A percentile compares a stretch with the other conserved stretches of the same genome.
Evolutionary conservation across 2,113 vertebrate species (phyloP).

Genomic region (Tamias sibiricus): DNA sequence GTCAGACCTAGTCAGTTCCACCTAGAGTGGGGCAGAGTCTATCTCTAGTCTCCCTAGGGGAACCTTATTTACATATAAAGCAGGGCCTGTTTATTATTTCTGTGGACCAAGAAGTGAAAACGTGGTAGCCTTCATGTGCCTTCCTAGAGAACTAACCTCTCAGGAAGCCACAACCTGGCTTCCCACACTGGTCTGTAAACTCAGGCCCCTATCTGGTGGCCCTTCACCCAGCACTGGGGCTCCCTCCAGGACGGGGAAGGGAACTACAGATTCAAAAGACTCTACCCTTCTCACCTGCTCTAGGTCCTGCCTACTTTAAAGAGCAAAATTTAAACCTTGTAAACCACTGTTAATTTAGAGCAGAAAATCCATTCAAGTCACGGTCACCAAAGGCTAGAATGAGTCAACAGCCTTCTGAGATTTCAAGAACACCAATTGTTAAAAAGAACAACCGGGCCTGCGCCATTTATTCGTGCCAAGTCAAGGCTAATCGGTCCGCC

Average conservation of each 20-base stretch:
- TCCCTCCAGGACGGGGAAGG: background rate
- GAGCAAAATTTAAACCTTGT: constrained; percentile 70
- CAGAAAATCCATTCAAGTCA: constrained; percentile 79
- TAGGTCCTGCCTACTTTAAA: constrained; percentile 10
- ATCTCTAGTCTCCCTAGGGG: background rate
- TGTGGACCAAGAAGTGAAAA: constrained; percentile 15
- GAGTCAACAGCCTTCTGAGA: constrained; percentile 81
- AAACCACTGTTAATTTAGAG: constrained; percentile 74
- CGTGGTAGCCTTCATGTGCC: background rate
- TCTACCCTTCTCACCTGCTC: constrained; percentile 71
- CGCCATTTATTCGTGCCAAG: constrained; percentile 74
- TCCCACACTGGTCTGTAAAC: constrained; percentile 32
- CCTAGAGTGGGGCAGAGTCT: background rate
- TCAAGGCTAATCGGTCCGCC: constrained; percentile 58
- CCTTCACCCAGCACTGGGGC: background rate
- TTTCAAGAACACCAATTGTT: constrained; percentile 83
- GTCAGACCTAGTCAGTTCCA: background rate
- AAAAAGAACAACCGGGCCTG: constrained; percentile 76
- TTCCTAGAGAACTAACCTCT: constrained; percentile 41
- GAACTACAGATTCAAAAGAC: constrained; percentile 17
- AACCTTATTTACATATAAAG: background rate
- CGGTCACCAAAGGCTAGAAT: constrained; percentile 74
- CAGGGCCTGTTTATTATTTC: constrained; percentile 5
- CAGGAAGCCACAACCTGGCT: constrained; percentile 48
- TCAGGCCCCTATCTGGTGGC: constrained; percentile 4